Evolutionary conservation across 53 echinoderm and acorn worm species (phyloP).

Genomic region (Holothuria scabra): DNA sequence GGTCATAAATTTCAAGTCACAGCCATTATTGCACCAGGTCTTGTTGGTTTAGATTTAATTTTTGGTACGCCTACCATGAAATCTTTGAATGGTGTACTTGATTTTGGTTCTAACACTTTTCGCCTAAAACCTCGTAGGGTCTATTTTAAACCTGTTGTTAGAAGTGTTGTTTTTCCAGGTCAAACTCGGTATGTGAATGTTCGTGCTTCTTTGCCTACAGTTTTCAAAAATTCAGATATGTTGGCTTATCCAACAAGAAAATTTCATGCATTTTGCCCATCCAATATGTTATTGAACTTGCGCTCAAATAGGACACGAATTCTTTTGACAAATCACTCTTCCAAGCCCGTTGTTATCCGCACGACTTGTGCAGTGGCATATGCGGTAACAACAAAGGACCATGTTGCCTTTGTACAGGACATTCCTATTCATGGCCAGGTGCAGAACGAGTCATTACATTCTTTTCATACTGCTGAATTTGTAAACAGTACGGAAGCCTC

Average conservation of each 20-base stretch:
- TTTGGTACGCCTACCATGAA: conserved; percentile 4
- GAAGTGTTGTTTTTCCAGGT: neutral
- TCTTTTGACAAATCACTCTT: neutral
- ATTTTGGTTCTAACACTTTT: neutral
- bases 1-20: neutral
- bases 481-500: too few species aligned
- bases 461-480: too few species aligned
- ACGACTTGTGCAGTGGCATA: too few species aligned
- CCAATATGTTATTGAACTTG: conserved; percentile 4
- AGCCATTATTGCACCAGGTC: neutral
- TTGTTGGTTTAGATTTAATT: conserved; percentile 1
- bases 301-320: neutral
- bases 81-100: conserved; percentile 3
- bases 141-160: neutral
- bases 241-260: neutral
- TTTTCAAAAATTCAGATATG: neutral
- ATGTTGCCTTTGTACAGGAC: too few species aligned
- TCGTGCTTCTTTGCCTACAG: neutral
- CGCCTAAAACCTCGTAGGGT: neutral
- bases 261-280: too few species aligned
- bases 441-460: neutral
- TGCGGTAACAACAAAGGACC: neutral
- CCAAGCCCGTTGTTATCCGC: too few species aligned
- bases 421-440: neutral
- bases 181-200: neutral